Evolutionary conservation across 2,888 invertebrate genomes (phyloP).

Genomic region (Cantharis nigra): DNA sequence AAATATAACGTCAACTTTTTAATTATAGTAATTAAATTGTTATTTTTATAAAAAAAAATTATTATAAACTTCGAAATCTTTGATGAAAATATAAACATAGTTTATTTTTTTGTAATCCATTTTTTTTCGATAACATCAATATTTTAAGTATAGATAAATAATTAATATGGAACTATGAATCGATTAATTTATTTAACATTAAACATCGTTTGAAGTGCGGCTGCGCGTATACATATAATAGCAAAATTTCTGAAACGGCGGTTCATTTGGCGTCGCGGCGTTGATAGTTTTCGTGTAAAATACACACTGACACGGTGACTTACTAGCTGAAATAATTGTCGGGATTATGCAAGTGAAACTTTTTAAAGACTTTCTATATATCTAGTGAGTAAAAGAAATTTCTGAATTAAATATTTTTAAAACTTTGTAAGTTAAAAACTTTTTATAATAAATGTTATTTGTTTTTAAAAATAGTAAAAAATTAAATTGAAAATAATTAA

Average conservation of each 20-base stretch:
- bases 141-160: not conserved
- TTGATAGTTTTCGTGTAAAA: not conserved
- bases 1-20: not conserved
- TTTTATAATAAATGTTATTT: not conserved
- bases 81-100: not conserved
- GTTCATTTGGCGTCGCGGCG: not conserved
- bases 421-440: not conserved
- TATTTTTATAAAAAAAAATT: not conserved
- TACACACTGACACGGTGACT: not conserved
- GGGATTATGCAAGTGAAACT: not conserved
- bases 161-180: not conserved
- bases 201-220: not conserved
- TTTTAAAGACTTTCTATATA: not conserved
- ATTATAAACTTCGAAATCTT: not conserved
- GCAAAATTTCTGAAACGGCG: not conserved
- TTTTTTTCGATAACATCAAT: not conserved
- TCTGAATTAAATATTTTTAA: not conserved
- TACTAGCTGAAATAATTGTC: not conserved
- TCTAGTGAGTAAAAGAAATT: not conserved
- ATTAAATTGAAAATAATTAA: not conserved
- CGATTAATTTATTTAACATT: not conserved
- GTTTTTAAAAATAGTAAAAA: not conserved
- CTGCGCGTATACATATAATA: not conserved
- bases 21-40: not conserved
- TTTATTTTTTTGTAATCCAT: not conserved